Conservation (phyloP, 35 echinoderm and acorn worm genomes). For the Amphiura filiformis region DNA sequence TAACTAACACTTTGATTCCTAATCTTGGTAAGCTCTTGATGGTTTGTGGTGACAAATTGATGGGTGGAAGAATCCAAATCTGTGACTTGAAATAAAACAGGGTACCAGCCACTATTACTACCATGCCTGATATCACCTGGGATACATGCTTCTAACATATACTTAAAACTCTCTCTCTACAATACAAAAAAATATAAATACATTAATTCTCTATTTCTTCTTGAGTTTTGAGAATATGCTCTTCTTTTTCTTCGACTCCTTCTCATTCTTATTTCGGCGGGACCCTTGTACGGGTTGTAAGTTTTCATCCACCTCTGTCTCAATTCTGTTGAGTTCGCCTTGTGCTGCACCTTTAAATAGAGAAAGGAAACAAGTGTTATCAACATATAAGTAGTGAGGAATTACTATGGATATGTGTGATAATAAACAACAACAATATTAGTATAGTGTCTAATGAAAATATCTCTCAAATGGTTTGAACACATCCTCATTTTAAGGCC, state of each 20-base stretch:
- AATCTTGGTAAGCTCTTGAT: no score
- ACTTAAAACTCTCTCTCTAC: no score
- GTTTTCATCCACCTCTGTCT: neutral
- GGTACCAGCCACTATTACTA: no score
- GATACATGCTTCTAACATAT: no score
- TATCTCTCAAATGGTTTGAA: neutral
- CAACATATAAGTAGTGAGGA: neutral
- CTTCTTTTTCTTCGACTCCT: conserved; percentile 31
- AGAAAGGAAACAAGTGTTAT: neutral
- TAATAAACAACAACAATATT: neutral
- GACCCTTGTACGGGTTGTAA: conserved; percentile 40
- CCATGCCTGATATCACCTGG: no score
- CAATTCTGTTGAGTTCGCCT: neutral
- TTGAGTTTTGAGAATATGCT: conserved; percentile 54
- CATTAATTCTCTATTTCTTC: conserved; percentile 31
- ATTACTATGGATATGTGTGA: neutral
- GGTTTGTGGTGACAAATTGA: no score
- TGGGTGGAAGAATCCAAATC: no score
- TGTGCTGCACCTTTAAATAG: neutral
- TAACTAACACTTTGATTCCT: no score
- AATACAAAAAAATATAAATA: no score
- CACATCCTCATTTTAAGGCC: neutral
- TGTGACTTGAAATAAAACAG: no score
- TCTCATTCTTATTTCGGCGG: conserved; percentile 14
- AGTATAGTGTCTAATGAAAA: neutral